A percentile compares a stretch with the other conserved stretches of the same genome.
Conservation (phyloP, 1,140 invertebrate species). For the Metaphire vulgaris region DNA sequence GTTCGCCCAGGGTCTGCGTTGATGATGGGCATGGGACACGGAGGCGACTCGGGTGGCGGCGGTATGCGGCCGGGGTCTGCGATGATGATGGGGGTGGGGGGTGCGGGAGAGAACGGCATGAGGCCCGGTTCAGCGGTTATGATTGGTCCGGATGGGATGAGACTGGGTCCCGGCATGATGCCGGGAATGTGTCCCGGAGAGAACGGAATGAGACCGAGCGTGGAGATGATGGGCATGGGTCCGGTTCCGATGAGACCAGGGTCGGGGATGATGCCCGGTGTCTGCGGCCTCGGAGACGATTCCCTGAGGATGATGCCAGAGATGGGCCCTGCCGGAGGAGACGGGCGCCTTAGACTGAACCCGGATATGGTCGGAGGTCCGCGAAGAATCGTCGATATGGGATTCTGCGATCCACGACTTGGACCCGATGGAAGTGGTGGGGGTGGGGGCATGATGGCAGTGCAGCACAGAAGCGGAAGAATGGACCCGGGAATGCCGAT, state of each 20-base stretch:
- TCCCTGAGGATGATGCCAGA: slow-evolving; percentile 6
- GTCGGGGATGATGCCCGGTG: background rate
- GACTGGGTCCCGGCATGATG: slow-evolving; percentile 38
- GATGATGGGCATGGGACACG: slow-evolving; percentile 17
- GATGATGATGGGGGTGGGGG: slow-evolving; percentile 6
- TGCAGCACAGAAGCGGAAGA: background rate
- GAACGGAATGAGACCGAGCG: slow-evolving; percentile 38
- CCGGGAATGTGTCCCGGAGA: slow-evolving; percentile 37
- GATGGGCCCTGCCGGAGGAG: slow-evolving; percentile 5
- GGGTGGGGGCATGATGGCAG: slow-evolving; percentile 1
- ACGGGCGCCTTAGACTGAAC: background rate
- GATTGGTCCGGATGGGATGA: slow-evolving; percentile 34
- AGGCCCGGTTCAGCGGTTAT: slow-evolving; percentile 23
- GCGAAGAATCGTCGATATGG: background rate
- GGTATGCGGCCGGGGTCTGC: background rate
- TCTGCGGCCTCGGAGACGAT: slow-evolving; percentile 19
- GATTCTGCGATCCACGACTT: background rate
- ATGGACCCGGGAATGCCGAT: slow-evolving; percentile 22
- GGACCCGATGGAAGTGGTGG: background rate
- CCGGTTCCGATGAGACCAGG: slow-evolving; percentile 26
- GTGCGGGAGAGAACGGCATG: slow-evolving; percentile 26
- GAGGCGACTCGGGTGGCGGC: background rate
- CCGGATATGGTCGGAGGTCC: slow-evolving; percentile 2
- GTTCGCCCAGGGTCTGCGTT: background rate
- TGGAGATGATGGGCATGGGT: slow-evolving; percentile 34